Base-by-base conservation (phyloP, 2,888 invertebrate genomes). In the Leptogaster cylindrica region DNA sequence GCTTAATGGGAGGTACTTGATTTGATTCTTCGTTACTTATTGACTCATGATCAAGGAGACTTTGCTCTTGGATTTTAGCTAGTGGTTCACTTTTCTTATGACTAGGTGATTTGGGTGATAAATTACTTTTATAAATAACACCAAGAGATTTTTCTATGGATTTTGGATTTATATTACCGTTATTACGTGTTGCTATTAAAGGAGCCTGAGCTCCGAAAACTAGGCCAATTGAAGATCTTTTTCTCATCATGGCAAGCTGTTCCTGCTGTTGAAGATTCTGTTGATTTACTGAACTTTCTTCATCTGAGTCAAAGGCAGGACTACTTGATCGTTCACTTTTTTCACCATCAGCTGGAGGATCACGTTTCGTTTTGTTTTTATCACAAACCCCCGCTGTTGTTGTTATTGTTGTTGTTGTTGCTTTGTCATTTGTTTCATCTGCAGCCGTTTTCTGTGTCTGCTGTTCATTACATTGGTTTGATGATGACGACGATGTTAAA, bases 251-350 rank as follows among this genome's bases (percentile, higher is more conserved):
- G 31, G 75, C 76, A 48, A 78, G 67, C 65, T 77, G 78, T 46
- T 25, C 78, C 67, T 78, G 78, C 31, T 72, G 72, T 61, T 78
- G 77, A 25, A 70, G 75, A 50, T 79, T 77, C 71, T 76, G 69
- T 70, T 80, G 81, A 70, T 85, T 87, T 0, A 85, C 84, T 0
- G 88, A 88, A 70, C 91, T 90, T 75, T 97, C 96, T 70, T 96
- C 95, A 77, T 97, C 96, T 0, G 96, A 96, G 75, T 96, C 96
- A 77, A 96, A 97, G 0, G 94, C 94, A 1, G 94, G 88, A 77
- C 95, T 95, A 75, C 95, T 95, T 0, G 95, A 95, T 41, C 95
- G 84, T 74, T 93, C 92, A 3, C 88, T 87, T 73, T 88, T 88
- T 77, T 92, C 89, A 36, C 87, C 84, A 76, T 89, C 80, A 5